These are phyloP conservation scores for Pterophyllum scalare DNA, from an alignment of 2,113 vertebrate genomes.

Conservation along the genomic window DNA sequence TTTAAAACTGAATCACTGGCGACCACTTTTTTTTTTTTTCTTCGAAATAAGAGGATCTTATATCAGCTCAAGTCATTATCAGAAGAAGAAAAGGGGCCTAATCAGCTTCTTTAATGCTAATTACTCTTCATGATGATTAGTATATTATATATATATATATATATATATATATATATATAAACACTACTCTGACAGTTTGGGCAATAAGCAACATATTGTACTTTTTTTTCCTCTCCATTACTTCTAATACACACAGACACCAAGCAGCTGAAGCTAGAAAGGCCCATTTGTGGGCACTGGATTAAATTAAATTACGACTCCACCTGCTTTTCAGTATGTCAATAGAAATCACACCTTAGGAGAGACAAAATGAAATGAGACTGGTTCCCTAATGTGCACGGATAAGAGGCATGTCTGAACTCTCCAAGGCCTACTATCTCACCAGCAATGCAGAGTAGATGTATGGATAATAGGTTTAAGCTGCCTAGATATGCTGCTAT, in stretches of 20 bases:
- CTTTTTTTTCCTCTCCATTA: not conserved
- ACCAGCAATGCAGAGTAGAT: conserved; percentile 58
- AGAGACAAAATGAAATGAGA: conserved; percentile 61
- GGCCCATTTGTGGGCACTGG: conserved; percentile 30
- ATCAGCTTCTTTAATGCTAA: conserved; percentile 80
- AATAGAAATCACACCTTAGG: conserved; percentile 63
- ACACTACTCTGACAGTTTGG: conserved; percentile 37
- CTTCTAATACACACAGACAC: not conserved
- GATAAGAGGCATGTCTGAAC: conserved; percentile 32
- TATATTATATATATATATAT: conserved; percentile 39
- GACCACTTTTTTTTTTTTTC: conserved; percentile 54
- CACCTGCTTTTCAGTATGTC: conserved; percentile 53
- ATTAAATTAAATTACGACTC: conserved; percentile 65
- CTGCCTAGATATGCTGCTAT: conserved; percentile 45
- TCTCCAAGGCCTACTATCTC: conserved; percentile 34
- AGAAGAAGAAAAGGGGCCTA: conserved; percentile 79
- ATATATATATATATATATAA: conserved; percentile 14
- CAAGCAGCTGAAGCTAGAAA: conserved; percentile 15
- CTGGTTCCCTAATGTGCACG: conserved; percentile 44
- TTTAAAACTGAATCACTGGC: conserved; percentile 80
- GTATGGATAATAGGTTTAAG: conserved; percentile 68
- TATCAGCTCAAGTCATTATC: conserved; percentile 72
- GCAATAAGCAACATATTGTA: not conserved
- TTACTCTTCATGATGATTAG: conserved; percentile 82
- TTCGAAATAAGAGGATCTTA: conserved; percentile 64